phyloP scores from a whole-genome alignment of 2,888 invertebrate genomes.

The Melitaea athalia region DNA sequence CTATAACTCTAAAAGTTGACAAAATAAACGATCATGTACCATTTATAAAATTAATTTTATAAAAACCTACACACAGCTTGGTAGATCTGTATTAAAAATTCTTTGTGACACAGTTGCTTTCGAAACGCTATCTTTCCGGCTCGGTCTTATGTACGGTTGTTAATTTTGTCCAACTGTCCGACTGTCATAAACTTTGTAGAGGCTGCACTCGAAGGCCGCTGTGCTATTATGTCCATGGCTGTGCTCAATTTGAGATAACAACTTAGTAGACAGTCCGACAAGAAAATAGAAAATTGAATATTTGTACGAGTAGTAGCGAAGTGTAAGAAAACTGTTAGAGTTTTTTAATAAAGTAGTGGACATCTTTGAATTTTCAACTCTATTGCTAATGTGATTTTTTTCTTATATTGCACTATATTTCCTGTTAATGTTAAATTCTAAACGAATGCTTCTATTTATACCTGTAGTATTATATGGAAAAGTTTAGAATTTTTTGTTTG shows the following conservation, averaged over 20 bases:
- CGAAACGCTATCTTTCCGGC: not conserved
- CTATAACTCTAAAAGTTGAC: no score
- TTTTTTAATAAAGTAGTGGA: no score
- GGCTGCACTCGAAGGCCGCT: constrained; percentile 12
- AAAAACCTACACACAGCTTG: not conserved
- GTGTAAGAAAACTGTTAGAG: not conserved
- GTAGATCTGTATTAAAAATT: not conserved
- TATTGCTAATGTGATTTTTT: no score
- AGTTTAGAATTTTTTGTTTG: no score
- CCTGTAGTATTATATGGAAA: no score
- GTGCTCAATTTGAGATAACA: not conserved
- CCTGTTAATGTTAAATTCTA: no score
- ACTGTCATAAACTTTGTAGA: constrained; percentile 15
- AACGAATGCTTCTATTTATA: no score
- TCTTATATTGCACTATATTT: no score
- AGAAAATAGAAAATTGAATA: not conserved
- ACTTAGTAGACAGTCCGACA: not conserved
- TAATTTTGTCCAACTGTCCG: constrained; percentile 16
- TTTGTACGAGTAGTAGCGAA: not conserved
- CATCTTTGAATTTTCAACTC: no score
- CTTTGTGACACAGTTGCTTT: constrained; percentile 2
- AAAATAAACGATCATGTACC: not conserved
- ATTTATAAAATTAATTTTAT: not conserved
- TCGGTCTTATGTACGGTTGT: not conserved
- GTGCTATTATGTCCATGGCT: no score